A percentile compares a stretch with the other conserved stretches of the same genome.
Conservation (phyloP, 2,113 vertebrate genomes). For the Miniopterus natalensis region DNA sequence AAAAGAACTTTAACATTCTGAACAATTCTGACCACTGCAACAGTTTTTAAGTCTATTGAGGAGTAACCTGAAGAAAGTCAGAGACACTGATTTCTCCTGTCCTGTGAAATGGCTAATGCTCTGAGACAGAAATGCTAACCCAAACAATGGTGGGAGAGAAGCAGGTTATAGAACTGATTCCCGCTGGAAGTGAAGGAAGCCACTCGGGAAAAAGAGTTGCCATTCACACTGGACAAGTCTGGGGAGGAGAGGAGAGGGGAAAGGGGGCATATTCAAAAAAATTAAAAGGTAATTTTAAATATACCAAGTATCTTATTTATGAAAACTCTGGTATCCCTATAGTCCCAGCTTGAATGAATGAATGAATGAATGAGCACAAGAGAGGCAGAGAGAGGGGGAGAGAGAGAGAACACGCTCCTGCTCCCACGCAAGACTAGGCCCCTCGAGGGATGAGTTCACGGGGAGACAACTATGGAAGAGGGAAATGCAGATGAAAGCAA, state of each 20-base stretch:
- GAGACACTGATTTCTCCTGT: neutral
- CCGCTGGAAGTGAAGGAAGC: neutral
- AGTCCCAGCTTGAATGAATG: neutral
- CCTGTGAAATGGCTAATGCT: neutral
- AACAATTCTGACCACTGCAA: neutral
- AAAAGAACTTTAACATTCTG: neutral
- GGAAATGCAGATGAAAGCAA: neutral
- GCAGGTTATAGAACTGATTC: neutral
- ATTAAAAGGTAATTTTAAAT: neutral
- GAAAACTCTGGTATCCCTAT: neutral
- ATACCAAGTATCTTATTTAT: neutral
- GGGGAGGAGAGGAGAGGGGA: neutral
- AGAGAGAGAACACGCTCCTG: neutral
- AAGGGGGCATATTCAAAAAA: neutral
- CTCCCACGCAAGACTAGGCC: neutral
- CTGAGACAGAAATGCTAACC: neutral
- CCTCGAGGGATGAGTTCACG: neutral
- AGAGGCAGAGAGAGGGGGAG: neutral
- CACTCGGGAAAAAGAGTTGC: neutral
- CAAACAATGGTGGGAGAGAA: rapidly evolving
- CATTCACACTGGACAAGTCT: neutral
- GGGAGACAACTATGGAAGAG: neutral
- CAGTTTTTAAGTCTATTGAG: neutral
- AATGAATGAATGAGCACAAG: neutral
- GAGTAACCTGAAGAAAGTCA: neutral